Evolutionary conservation across 2,113 vertebrate species (phyloP), one percentile per base, ranked within the genome.

Genomic region (Zingel zingel): DNA sequence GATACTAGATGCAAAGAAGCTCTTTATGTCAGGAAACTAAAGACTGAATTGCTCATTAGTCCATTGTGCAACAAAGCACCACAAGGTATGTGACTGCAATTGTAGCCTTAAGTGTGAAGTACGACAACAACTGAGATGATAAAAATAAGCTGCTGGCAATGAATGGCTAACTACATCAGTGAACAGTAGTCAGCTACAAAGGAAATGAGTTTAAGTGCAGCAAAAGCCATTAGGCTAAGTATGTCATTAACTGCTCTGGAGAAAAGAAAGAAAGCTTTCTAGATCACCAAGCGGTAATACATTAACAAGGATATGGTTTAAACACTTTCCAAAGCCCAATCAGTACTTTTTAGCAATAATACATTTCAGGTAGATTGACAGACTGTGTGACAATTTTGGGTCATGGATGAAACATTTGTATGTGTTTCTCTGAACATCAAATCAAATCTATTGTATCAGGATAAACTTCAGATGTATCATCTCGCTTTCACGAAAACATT

Each of bases 31-130:
- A 73, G 81, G 57, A 81, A 79, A 67, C 58, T 67, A 80, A 75
- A 51, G 50, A 83, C 57, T 69, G 63, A 89, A 85, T 82, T 47
- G 72, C 86, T 91, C 81, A 74, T 90, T 87, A 86, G 85, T 70
- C 16, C 76, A 78, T 9, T 54, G 85, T 79, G 87, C 72, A 85
- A 81, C 84, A 85, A 83, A 87, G 68, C 81, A 81, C 64, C 79
- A 77, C 33, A 68, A 85, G 75, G 75, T 77, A 77, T 73, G 70
- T 18, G 83, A 81, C 30, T 77, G 86, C 89, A 91, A 91, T 87
- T 74, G 73, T 83, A 56, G 82, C 88, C 87, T 86, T n/a, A 57
- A 91, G 89, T 81, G 85, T 89, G 65, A 66, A 73, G 77, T 62
- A 47, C 69, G 8, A 89, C 83, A 75, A 90, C 85, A 88, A 84